Percentiles rank a stretch among this genome's conserved stretches.
Evolutionary conservation across 2,888 invertebrate genomes (phyloP).

Genomic region (Chaetoderma sp.): DNA sequence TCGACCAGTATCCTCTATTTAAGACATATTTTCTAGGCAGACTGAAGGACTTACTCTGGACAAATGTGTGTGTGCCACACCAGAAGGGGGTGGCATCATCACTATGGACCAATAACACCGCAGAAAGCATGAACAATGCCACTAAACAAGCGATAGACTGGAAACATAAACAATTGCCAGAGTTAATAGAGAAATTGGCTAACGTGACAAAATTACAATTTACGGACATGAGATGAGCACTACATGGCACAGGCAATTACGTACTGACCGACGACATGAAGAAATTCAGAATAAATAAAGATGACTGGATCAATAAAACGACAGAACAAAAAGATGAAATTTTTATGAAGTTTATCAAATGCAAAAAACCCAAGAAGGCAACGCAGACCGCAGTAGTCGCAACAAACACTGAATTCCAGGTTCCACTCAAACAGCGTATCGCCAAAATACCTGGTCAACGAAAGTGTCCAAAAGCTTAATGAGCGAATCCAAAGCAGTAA

Average conservation of each 20-base stretch:
- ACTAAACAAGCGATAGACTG: constrained; percentile 27
- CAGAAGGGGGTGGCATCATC: neutral
- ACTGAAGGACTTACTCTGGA: neutral
- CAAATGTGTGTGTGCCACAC: neutral
- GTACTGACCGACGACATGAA: neutral
- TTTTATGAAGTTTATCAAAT: neutral
- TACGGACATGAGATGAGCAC: constrained; percentile 20
- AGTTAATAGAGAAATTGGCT: constrained; percentile 20
- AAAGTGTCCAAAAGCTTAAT: neutral
- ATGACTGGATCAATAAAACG: neutral
- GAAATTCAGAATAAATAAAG: neutral
- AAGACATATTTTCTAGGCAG: neutral
- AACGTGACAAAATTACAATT: constrained; percentile 17
- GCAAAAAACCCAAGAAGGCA: neutral
- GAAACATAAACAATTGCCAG: constrained; percentile 21
- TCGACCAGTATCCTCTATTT: neutral
- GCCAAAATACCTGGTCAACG: constrained; percentile 4
- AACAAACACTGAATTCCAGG: neutral
- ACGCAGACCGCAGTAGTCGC: neutral
- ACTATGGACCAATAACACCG: constrained; percentile 38
- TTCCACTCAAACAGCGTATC: neutral
- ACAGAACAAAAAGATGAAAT: neutral
- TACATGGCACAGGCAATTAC: constrained; percentile 32
- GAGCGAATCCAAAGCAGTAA: too few relatives aligned
- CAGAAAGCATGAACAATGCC: constrained; percentile 32